Conservation (phyloP, 2,888 invertebrate species). For the Andrena bucephala region DNA sequence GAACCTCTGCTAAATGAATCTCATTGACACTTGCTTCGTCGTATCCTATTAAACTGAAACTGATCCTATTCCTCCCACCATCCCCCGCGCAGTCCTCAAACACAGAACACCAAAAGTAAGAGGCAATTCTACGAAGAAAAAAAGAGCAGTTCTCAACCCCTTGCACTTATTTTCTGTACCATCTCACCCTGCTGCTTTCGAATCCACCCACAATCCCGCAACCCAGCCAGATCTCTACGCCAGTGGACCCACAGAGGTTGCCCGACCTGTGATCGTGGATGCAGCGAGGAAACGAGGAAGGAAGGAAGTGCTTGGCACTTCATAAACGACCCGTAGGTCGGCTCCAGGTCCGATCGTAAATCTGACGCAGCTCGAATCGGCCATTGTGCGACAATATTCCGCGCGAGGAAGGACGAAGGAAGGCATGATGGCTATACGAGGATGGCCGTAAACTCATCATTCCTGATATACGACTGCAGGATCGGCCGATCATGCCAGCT, state of each 20-base stretch:
- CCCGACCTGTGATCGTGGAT: neutral
- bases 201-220: no score
- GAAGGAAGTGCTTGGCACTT: conserved; percentile 44
- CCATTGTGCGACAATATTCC: conserved; percentile 50
- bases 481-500: conserved; percentile 47
- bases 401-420: conserved; percentile 74
- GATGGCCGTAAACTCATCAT: conserved; percentile 79
- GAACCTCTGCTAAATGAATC: neutral
- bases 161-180: no score
- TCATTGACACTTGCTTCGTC: no score
- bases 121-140: no score
- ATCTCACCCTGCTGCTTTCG: no score
- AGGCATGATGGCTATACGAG: conserved; percentile 77
- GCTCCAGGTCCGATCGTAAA: conserved; percentile 71
- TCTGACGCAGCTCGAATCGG: conserved; percentile 65
- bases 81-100: no score
- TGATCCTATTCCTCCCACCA: no score
- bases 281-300: neutral
- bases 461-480: conserved; percentile 62
- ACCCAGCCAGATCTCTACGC: neutral
- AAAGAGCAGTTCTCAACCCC: no score
- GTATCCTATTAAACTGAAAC: no score
- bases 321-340: conserved; percentile 36
- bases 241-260: neutral
- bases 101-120: no score